Evolutionary conservation across 2,797 vertebrate species (phyloP), one percentile per base, ranked within the genome.

Genomic region (Acropternis orthonyx): DNA sequence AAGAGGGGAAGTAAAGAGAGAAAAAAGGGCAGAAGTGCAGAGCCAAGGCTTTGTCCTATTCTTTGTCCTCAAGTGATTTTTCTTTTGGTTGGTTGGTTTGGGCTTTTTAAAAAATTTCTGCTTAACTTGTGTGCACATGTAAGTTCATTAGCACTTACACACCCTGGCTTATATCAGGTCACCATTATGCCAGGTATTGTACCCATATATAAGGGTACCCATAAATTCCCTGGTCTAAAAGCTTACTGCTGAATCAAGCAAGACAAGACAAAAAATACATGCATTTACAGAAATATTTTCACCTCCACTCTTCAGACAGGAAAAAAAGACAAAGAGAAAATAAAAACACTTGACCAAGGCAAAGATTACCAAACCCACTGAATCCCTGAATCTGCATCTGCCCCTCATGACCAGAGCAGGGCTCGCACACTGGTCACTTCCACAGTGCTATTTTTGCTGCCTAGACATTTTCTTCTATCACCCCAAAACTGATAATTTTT

Each of bases 91-190:
- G 7, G 17, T 67, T 79, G 23, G 37, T 30, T 58, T 51, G 7
- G 0, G 0, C 0, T 2, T 34, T 61, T 74, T 30, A 30, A 32
- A 62, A 52, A 46, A 65, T 84, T 84, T 72, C 36, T 73, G 18
- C 36, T 55, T 82, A 46, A 27, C 16, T n/a, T n/a, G 41, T 2
- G 0, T 41, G 18, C 14, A 41, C 9, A 21, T 51, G 2, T 43
- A 48, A 46, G 26, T 52, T 52, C 37, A 65, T 20, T 43, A 68
- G 32, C 30, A 52, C 14, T 44, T 71, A 46, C 3, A 39, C 0
- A 0, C 7, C 28, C 32, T 26, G 0, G 0, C 14, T 76, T 67
- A 14, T 56, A 48, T 52, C 8, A 34, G 12, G 49, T 49, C 46
- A 75, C 44, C 49, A 18, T 28, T 83, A 54, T 12, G 14, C 37